Base-by-base conservation (phyloP, 1,140 invertebrate genomes). In the Drosophila virilis region DNA sequence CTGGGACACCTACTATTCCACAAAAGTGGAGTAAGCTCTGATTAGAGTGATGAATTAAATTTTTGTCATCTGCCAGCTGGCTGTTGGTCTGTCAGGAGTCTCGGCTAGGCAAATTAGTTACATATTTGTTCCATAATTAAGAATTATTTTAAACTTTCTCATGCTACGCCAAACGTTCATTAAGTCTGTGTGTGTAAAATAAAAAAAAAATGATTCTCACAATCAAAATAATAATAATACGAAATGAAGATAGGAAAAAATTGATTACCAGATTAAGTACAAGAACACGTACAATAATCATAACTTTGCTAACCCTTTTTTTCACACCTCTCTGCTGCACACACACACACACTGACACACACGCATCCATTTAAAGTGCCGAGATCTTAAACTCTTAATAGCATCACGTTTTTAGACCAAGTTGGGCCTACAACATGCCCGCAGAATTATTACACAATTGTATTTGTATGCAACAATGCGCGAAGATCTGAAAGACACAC, bases 361-460 rank as follows among this genome's bases (percentile, higher is more conserved):
- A 15, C 17, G 17, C 51, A 32, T 37, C 45, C 68, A 50, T 66
- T 65, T 72, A 66, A 73, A 73, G 70, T 73, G 64, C 17, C 38
- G 48, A 35, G 64, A 73, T 68, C 64, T 73, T 55, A 73, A 68
- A 60, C 64, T 64, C 70, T 73, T 73, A 73, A 73, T 73, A 68
- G 70, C 70, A 68, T 73, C 70, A 73, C 70, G 70, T 73, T 73
- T 73, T 73, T 73, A 73, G 64, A 73, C 64, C 70, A 68, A 73
- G 45, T 51, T 66, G 45, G 54, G 54, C 69, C 58, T 52, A 48
- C 59, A 60, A 54, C 66, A 45, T 61, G 46, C 37, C 66, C 51
- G 28, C 60, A 73, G 64, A 73, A 68, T 73, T 60, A 60, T 73
- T 73, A 73, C 70, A 73, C 70, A 73, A 73, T 73, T 73, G 64